Evolutionary conservation across 2,797 vertebrate genomes (phyloP).

Genomic region (Clarias laeviceps): DNA sequence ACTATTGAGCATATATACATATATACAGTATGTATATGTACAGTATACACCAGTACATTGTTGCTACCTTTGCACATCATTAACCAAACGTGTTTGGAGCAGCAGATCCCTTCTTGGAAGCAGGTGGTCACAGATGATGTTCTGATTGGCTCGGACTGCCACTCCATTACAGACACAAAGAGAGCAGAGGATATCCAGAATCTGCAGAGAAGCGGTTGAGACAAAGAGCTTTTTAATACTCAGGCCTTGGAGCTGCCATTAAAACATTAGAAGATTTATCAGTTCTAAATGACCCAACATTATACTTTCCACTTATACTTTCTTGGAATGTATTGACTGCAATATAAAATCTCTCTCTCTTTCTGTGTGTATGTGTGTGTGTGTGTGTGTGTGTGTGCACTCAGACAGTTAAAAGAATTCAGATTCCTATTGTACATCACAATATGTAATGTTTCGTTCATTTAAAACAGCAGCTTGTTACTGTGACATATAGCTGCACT

Average conservation of each 20-base stretch:
- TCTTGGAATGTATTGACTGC: neutral
- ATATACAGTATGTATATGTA: neutral
- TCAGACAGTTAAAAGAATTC: neutral
- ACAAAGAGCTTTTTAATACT: slow-evolving; percentile 22
- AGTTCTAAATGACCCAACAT: neutral
- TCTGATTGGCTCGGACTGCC: slow-evolving; percentile 96
- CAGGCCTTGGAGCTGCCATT: neutral
- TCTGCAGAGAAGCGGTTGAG: slow-evolving; percentile 69
- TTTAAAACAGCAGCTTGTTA: neutral
- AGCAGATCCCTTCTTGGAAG: slow-evolving; percentile 93
- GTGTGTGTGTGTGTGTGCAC: neutral
- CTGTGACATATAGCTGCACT: neutral
- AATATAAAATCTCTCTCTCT: neutral
- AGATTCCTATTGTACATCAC: neutral
- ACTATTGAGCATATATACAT: neutral
- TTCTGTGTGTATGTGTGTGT: too few relatives aligned
- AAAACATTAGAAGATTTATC: neutral
- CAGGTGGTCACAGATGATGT: slow-evolving; percentile 95
- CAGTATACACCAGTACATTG: neutral
- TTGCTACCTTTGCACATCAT: slow-evolving; percentile 92
- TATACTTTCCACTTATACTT: neutral
- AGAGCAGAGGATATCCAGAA: slow-evolving; percentile 94
- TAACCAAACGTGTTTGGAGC: slow-evolving; percentile 92
- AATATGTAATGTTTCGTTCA: neutral
- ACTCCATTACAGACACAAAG: slow-evolving; percentile 97